These are phyloP conservation scores for Aricia agestis DNA, from an alignment of 1,140 invertebrate genomes.

Conservation along the genomic window DNA sequence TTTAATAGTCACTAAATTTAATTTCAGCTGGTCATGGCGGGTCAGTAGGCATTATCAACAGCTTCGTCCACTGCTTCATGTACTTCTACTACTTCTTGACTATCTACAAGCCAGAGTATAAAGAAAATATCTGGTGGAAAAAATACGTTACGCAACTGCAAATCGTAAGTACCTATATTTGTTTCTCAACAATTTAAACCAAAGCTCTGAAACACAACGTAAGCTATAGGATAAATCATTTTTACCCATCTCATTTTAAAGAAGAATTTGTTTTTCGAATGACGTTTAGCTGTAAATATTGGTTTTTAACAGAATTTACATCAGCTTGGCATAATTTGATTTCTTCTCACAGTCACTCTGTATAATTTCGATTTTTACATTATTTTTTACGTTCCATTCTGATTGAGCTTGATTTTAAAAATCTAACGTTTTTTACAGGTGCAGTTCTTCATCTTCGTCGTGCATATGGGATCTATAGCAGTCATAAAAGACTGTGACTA, in stretches of 20 bases:
- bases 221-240: too few species aligned
- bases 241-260: too few species aligned
- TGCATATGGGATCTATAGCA: conserved; percentile 81
- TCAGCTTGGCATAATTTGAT: too few species aligned
- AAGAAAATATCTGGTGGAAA: conserved; percentile 92
- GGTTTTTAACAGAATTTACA: too few species aligned
- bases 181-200: not conserved
- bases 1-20: too few species aligned
- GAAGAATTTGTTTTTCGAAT: too few species aligned
- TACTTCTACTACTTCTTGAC: conserved; percentile 85
- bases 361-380: too few species aligned
- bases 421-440: conserved; percentile 55
- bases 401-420: too few species aligned
- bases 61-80: conserved; percentile 84
- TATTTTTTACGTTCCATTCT: too few species aligned
- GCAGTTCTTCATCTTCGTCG: conserved; percentile 85
- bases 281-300: too few species aligned
- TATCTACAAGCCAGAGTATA: conserved; percentile 58
- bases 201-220: too few species aligned
- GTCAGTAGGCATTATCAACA: conserved; percentile 78
- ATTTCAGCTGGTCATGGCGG: conserved; percentile 51
- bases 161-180: conserved; percentile 61
- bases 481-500: conserved; percentile 84
- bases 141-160: conserved; percentile 89
- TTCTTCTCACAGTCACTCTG: too few species aligned